Conservation (phyloP, 2,797 vertebrate genomes). For the Clarias laeviceps region DNA sequence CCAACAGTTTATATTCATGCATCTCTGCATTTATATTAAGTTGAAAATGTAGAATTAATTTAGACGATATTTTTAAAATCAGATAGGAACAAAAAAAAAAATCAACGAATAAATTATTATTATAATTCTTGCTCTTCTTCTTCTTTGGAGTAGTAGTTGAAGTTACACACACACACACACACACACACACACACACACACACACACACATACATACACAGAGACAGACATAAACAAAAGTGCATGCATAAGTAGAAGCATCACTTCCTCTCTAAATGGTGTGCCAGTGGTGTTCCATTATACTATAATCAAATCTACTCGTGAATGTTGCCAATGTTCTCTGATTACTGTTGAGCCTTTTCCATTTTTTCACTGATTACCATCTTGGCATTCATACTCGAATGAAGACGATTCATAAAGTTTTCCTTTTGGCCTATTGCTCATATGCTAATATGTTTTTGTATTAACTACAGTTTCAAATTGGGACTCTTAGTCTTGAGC, state of each 20-base stretch:
- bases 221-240: background rate
- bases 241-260: background rate
- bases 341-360: constrained; percentile 42
- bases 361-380: constrained; percentile 44
- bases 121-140: background rate
- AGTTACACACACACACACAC: background rate
- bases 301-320: constrained; percentile 40
- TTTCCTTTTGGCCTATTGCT: constrained; percentile 16
- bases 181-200: too few species aligned
- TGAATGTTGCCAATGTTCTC: constrained; percentile 30
- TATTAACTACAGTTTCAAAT: background rate
- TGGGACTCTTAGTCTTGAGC: background rate
- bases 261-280: constrained; percentile 4
- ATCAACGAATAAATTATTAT: background rate
- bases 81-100: background rate
- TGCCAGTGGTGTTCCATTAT: constrained; percentile 39
- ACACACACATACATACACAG: background rate
- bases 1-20: constrained; percentile 1
- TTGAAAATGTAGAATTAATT: background rate
- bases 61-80: too few species aligned
- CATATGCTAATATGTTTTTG: background rate
- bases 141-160: background rate
- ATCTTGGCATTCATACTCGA: constrained; percentile 28
- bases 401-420: background rate
- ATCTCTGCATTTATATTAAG: background rate